Conservation (phyloP, 2,113 vertebrate species). For the Australoheros scitulus region DNA sequence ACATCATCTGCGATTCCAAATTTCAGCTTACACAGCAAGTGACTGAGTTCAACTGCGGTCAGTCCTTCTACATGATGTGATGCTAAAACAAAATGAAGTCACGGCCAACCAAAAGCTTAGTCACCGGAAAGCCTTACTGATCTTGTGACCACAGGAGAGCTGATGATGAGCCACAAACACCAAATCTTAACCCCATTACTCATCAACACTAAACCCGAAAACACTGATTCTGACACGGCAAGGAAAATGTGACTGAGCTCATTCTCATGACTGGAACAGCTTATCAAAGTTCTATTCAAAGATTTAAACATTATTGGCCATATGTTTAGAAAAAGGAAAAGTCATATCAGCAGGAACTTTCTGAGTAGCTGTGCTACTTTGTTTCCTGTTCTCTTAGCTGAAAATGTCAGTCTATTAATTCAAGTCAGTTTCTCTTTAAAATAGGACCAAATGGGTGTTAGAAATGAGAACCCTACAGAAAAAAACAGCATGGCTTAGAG, state of each 20-base stretch:
- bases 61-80: conserved; percentile 20
- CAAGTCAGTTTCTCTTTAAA: neutral
- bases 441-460: neutral
- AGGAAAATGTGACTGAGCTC: neutral
- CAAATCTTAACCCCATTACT: neutral
- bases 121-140: neutral
- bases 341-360: neutral
- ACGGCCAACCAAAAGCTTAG: conserved; percentile 18
- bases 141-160: conserved; percentile 20
- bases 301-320: neutral
- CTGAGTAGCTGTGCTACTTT: neutral
- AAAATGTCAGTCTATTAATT: neutral
- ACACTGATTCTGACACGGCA: neutral
- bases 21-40: neutral
- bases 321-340: neutral
- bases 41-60: conserved; percentile 23
- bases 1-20: neutral
- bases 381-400: neutral
- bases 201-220: neutral
- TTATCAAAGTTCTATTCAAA: neutral
- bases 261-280: neutral
- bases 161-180: conserved; percentile 12
- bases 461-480: neutral
- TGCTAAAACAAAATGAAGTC: conserved; percentile 18
- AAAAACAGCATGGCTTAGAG: neutral